Conservation (phyloP, 2,797 vertebrate genomes). For the Nasua narica region DNA sequence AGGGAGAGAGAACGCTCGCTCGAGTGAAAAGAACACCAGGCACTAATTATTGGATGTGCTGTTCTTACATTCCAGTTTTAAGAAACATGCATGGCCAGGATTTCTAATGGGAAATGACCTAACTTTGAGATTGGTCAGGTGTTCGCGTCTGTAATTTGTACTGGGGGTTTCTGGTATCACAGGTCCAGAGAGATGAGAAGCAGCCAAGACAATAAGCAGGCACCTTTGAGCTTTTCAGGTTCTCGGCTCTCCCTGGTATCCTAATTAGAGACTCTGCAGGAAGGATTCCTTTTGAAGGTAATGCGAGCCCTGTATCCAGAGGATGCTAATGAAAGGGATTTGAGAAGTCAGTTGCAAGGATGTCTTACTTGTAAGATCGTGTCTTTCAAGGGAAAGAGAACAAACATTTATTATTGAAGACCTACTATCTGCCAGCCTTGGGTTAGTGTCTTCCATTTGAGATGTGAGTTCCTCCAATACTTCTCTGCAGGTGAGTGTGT, state of each 20-base stretch:
- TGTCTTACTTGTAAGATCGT: slow-evolving; percentile 53
- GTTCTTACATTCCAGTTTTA: background rate
- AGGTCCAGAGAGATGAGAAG: background rate
- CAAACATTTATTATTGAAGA: slow-evolving; percentile 59
- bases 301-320: slow-evolving; percentile 10
- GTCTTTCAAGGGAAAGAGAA: slow-evolving; percentile 34
- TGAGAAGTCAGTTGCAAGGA: background rate
- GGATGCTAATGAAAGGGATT: slow-evolving; percentile 40
- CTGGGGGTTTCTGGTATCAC: background rate
- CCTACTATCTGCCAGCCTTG: background rate
- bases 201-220: background rate
- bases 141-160: slow-evolving; percentile 31
- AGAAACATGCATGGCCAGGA: background rate
- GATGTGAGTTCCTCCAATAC: background rate
- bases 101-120: slow-evolving; percentile 27
- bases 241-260: background rate
- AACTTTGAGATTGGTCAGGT: background rate
- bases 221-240: background rate
- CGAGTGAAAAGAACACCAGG: background rate
- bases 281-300: slow-evolving; percentile 65
- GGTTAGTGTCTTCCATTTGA: background rate
- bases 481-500: background rate
- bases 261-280: slow-evolving; percentile 54
- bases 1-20: background rate
- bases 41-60: slow-evolving; percentile 21